Percentiles rank a stretch among this genome's conserved stretches.
These are phyloP conservation scores for Holothuria leucospilota DNA, from an alignment of 53 echinoderm and acorn worm species.

Conservation along the genomic window DNA sequence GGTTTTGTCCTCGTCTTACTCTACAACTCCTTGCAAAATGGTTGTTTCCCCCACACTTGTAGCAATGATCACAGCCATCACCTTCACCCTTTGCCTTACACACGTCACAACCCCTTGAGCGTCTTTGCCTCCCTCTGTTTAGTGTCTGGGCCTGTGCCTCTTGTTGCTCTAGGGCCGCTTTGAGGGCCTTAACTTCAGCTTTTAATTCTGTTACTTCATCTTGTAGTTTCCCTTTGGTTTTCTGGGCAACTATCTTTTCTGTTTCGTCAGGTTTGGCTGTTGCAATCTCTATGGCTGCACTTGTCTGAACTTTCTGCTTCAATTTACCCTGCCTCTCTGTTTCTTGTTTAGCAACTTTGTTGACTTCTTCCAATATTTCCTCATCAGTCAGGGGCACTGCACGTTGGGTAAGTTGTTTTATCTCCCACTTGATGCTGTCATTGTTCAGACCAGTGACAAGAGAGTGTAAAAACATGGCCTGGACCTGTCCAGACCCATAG, in stretches of 20 bases:
- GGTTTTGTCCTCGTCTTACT: not conserved
- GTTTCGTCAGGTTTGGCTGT: not conserved
- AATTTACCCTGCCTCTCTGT: constrained; percentile 35
- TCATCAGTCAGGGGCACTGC: constrained; percentile 23
- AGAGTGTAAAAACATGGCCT: constrained; percentile 13
- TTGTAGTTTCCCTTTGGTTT: not conserved
- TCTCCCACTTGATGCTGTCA: constrained; percentile 39
- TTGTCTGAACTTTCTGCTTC: not conserved
- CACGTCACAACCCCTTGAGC: too few species aligned
- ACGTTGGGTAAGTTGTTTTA: constrained; percentile 23
- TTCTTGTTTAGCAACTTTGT: constrained; percentile 34
- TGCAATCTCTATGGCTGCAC: not conserved
- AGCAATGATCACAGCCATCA: not conserved
- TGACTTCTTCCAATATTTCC: constrained; percentile 37
- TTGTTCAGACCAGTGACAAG: constrained; percentile 40
- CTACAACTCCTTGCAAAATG: not conserved
- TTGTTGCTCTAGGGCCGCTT: too few species aligned
- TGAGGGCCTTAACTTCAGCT: not conserved
- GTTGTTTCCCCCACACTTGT: constrained; percentile 18
- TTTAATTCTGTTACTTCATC: not conserved
- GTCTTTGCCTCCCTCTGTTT: too few species aligned
- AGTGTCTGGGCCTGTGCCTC: too few species aligned
- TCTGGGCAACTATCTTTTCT: not conserved
- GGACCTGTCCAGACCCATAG: not conserved
- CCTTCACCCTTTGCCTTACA: not conserved